A percentile compares a stretch with the other conserved stretches of the same genome.
phyloP scores from a whole-genome alignment of 2,888 invertebrate genomes.

The Eucera pruinosa region DNA sequence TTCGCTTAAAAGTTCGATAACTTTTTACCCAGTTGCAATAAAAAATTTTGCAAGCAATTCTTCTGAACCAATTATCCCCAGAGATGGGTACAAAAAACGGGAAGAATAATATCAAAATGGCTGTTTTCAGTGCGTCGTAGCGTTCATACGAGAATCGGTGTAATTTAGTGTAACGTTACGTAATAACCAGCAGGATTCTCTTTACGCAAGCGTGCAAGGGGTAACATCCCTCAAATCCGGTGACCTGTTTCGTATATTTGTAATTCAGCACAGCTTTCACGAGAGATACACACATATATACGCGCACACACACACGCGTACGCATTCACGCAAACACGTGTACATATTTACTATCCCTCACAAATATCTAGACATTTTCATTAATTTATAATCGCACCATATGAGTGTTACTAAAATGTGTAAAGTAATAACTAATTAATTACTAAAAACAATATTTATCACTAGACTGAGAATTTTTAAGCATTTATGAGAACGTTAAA shows the following conservation, averaged over 20 bases:
- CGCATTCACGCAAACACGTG: no score
- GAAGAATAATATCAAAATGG: neutral
- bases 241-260: conserved; percentile 22
- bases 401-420: no score
- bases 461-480: no score
- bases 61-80: neutral
- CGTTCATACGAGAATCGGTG: conserved; percentile 3
- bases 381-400: no score
- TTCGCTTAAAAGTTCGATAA: no score
- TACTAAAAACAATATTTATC: no score
- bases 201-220: no score
- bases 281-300: neutral
- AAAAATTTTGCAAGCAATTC: neutral
- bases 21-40: neutral
- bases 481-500: no score
- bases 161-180: conserved; percentile 9
- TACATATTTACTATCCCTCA: no score
- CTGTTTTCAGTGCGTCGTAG: neutral
- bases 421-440: no score
- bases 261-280: conserved; percentile 16
- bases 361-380: no score
- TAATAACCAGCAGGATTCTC: neutral
- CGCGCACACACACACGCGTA: neutral
- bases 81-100: neutral
- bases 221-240: conserved; percentile 16